phyloP scores from a whole-genome alignment of 30 jellyfish, hydroid and myxozoan genomes.

The Aurelia aurita region DNA sequence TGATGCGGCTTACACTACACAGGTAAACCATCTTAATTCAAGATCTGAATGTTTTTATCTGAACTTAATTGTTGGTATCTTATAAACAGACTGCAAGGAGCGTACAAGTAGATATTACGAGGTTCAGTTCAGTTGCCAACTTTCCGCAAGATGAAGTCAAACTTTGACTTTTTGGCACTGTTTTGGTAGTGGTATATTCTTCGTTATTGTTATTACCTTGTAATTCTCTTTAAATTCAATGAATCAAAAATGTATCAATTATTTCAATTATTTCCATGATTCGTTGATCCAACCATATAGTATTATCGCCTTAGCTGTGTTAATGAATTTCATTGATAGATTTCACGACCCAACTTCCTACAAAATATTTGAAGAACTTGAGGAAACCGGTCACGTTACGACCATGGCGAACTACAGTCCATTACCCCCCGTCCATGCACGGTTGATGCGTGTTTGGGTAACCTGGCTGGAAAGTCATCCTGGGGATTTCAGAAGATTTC shows the following conservation, averaged over 20 bases:
- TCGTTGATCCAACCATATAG: neutral
- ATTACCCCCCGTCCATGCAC: slow-evolving; percentile 89
- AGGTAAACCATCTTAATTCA: slow-evolving; percentile 15
- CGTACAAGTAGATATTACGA: no score
- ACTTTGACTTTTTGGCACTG: no score
- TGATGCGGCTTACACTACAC: slow-evolving; percentile 86
- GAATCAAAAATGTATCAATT: no score
- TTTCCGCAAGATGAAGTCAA: no score
- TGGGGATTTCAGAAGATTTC: slow-evolving; percentile 75
- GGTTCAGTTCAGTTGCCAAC: no score
- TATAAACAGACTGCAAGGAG: no score
- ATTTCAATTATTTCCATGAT: neutral
- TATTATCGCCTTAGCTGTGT: neutral
- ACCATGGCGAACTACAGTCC: slow-evolving; percentile 59
- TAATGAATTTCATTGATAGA: slow-evolving; percentile 12
- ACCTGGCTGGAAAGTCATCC: slow-evolving; percentile 90
- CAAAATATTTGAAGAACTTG: slow-evolving; percentile 60
- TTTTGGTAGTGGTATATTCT: no score
- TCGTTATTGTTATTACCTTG: no score
- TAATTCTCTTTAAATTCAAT: no score
- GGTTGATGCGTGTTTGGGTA: slow-evolving; percentile 91
- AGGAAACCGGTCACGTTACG: slow-evolving; percentile 52
- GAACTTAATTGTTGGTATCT: no score
- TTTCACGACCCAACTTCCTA: slow-evolving; percentile 89
- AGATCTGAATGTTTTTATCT: no score